Base-by-base conservation (phyloP, 1,140 invertebrate species). In the Drosophila subpulchrella region DNA sequence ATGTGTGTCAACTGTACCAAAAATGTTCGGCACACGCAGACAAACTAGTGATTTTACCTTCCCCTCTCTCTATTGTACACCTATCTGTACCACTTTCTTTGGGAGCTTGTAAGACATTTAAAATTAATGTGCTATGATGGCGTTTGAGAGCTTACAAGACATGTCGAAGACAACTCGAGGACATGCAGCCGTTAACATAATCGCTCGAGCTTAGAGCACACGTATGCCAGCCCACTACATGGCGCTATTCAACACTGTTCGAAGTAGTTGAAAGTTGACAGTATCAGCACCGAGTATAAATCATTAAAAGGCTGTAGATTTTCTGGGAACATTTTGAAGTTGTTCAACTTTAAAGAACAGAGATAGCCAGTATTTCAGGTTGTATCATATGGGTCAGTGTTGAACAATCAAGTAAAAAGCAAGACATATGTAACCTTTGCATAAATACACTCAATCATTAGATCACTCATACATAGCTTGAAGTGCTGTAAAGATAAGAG, bases 1-100 rank as follows among this genome's bases (percentile, higher is more conserved):
- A 80, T 81, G 62, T 85, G 77, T 85, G 81, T 73, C 81, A 84
- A 65, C 62, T 70, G 74, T 84, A 59, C 62, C 48, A 51, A 46
- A 54, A 41, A 8, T 36, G 46, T 51, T 38, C 36, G 32, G 10
- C 42, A 46, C 17, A 46, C 17, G 42, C 17, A 10, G 32, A 10
- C 32, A 34, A 34, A 34, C 17, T 20, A 63, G 32, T 56, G 59
- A 30, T 27, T 34, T 24, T 30, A 11, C 11, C 27, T 30, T 4
- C 11, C 17, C 30, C 12, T 48, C 51, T 2, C 4, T 34, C 7
- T n/a, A 7, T 20, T 24, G 3, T 41, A 58, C 42, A 20, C 11
- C 39, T 36, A 65, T 12, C n/a, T 34, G 30, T 32, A 24, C 17
- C 55, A 66, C 24, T 36, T 47, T 70, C 34, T 41, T 8, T n/a